phyloP scores from a whole-genome alignment of 2,888 invertebrate genomes.

The Acanthosepion esculentum region DNA sequence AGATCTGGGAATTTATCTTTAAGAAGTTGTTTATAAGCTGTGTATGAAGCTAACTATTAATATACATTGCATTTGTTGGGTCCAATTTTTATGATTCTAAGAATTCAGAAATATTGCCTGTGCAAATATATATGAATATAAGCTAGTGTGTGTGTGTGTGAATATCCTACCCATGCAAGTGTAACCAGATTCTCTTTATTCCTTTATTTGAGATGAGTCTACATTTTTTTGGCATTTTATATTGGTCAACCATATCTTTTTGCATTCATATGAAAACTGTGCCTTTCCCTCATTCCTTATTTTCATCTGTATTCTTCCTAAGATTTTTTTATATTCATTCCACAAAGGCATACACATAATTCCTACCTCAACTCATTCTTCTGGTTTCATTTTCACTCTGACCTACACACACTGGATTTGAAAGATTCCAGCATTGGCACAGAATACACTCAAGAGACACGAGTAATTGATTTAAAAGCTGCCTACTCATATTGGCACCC shows the following conservation, averaged over 20 bases:
- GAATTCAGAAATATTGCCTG: neutral
- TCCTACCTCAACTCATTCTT: neutral
- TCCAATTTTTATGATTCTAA: neutral
- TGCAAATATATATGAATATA: neutral
- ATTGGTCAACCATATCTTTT: neutral
- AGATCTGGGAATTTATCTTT: neutral
- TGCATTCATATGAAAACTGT: neutral
- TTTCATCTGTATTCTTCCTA: neutral
- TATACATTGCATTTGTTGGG: slow-evolving; percentile 16
- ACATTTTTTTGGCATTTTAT: neutral
- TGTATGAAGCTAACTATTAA: neutral
- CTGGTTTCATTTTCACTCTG: neutral
- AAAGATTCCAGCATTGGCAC: neutral
- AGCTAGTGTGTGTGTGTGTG: neutral
- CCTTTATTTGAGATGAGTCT: neutral
- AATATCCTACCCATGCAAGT: neutral
- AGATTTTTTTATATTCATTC: neutral
- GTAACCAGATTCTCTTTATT: neutral
- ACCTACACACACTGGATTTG: neutral
- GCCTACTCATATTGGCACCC: slow-evolving; percentile 20
- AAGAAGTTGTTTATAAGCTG: slow-evolving; percentile 5
- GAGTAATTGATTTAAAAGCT: neutral
- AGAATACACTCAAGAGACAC: neutral
- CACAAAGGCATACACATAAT: slow-evolving; percentile 2
- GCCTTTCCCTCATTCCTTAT: neutral